Evolutionary conservation across 2,113 vertebrate species (phyloP).

Genomic region (Ochotona curzoniae): DNA sequence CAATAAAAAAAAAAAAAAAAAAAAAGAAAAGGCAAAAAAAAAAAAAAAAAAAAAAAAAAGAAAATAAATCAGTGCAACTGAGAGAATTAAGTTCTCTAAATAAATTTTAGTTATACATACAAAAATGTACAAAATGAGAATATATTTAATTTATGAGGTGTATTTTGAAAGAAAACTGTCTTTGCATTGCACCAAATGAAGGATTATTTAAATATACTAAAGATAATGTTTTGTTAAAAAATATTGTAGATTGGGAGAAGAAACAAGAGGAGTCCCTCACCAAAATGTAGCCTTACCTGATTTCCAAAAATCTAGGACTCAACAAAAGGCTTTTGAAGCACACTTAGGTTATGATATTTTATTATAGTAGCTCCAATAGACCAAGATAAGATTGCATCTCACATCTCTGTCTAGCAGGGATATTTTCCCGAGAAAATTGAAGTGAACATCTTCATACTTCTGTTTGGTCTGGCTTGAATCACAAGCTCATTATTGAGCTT

Average conservation of each 20-base stretch:
- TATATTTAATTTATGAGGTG: conserved; percentile 1
- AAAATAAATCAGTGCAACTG: neutral
- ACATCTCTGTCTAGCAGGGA: neutral
- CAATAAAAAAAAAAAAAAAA: too few species aligned
- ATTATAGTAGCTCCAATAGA: neutral
- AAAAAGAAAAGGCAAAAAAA: too few species aligned
- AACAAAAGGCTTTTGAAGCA: neutral
- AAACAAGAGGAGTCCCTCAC: neutral
- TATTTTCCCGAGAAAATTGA: neutral
- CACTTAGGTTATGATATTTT: neutral
- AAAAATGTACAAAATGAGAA: too few species aligned
- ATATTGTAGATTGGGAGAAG: neutral
- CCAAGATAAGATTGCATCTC: neutral
- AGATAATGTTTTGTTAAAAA: neutral
- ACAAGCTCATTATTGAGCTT: neutral
- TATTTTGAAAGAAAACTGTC: neutral
- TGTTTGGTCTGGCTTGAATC: neutral
- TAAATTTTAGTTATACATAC: neutral
- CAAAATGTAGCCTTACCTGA: neutral
- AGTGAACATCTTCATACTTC: neutral
- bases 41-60: too few species aligned
- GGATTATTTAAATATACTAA: neutral
- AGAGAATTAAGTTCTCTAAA: neutral
- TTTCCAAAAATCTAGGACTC: neutral
- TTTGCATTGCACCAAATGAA: neutral